These are phyloP conservation scores for Mola mola DNA, from an alignment of 2,113 vertebrate species.

Conservation along the genomic window DNA sequence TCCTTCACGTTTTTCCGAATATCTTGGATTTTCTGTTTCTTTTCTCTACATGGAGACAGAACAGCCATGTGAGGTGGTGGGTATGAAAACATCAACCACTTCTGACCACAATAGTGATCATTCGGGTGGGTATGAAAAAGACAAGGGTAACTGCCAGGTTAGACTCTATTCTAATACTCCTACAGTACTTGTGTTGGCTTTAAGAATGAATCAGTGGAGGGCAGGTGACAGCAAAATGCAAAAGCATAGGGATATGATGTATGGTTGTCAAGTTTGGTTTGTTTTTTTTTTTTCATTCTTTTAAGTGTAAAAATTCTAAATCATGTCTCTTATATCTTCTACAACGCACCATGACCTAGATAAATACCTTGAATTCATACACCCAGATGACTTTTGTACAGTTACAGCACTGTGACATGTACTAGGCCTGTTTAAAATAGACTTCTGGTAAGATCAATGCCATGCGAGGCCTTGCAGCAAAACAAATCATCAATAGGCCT, in stretches of 20 bases:
- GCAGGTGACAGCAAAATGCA: neutral
- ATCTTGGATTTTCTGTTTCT: conserved; percentile 99
- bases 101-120: conserved; percentile 25
- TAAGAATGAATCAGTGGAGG: neutral
- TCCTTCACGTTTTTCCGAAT: conserved; percentile 99
- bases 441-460: conserved; percentile 72
- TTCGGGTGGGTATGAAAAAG: conserved; percentile 4
- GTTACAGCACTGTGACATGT: conserved; percentile 53
- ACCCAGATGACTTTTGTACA: conserved; percentile 24
- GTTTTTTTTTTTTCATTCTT: neutral
- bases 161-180: conserved; percentile 7
- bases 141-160: conserved; percentile 23
- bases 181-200: no score
- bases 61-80: conserved; percentile 13
- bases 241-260: neutral
- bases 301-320: neutral
- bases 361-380: neutral
- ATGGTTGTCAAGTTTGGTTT: neutral
- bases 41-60: conserved; percentile 88
- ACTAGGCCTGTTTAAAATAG: conserved; percentile 68
- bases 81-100: conserved; percentile 23
- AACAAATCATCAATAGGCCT: conserved; percentile 77
- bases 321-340: neutral
- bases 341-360: neutral
- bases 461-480: conserved; percentile 75